Conservation (phyloP, 1,140 invertebrate species). For the Papilio dardanus region DNA sequence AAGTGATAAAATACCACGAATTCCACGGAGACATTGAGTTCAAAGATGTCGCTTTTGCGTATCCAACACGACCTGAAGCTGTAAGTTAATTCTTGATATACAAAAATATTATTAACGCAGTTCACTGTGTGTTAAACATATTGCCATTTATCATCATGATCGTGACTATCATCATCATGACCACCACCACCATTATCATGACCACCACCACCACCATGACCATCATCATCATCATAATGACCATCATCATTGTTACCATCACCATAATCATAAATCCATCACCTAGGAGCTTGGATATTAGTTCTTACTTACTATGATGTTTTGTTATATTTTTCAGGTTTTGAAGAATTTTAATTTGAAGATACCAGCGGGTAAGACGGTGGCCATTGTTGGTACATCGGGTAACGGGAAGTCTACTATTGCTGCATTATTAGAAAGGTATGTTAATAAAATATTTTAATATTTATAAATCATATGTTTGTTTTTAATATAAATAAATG, state of each 20-base stretch:
- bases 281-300: too few relatives aligned
- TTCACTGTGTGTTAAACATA: too few relatives aligned
- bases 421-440: conserved; percentile 92
- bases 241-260: too few relatives aligned
- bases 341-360: conserved; percentile 91
- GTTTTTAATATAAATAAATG: neutral
- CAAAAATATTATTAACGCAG: neutral
- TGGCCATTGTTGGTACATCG: conserved; percentile 95
- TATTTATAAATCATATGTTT: too few relatives aligned
- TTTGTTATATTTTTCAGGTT: conserved; percentile 82
- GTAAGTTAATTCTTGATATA: conserved; percentile 75
- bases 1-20: conserved; percentile 87
- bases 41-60: conserved; percentile 92
- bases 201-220: too few relatives aligned
- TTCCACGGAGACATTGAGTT: conserved; percentile 94
- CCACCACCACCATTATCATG: too few relatives aligned
- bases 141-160: too few relatives aligned
- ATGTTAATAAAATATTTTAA: conserved; percentile 34
- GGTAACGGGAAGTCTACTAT: conserved; percentile 97
- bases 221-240: too few relatives aligned
- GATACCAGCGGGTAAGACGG: conserved; percentile 93
- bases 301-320: neutral
- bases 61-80: conserved; percentile 93
- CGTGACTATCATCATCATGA: too few relatives aligned
- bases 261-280: too few relatives aligned